Conservation (phyloP, 1,140 invertebrate genomes). For the Drosophila mauritiana region DNA sequence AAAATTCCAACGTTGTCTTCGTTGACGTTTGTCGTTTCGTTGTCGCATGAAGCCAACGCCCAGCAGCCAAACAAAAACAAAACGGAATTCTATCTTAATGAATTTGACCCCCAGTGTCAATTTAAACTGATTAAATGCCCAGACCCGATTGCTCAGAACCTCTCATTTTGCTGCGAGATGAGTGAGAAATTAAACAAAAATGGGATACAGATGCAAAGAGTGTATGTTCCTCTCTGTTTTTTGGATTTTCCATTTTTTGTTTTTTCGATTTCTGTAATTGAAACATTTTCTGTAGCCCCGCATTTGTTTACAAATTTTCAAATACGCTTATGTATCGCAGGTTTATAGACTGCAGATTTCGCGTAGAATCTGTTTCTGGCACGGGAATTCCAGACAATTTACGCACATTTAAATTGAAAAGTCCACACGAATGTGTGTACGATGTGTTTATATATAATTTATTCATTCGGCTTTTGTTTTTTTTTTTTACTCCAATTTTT, state of each 20-base stretch:
- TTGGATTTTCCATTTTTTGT: constrained; percentile 12
- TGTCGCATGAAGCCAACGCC: constrained; percentile 56
- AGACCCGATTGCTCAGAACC: constrained; percentile 55
- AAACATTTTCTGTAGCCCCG: constrained; percentile 54
- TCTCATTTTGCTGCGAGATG: constrained; percentile 5
- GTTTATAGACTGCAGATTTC: constrained; percentile 25
- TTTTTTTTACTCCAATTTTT: constrained; percentile 8
- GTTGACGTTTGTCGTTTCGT: constrained; percentile 9
- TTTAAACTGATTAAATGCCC: constrained; percentile 79
- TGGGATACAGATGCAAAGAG: not conserved
- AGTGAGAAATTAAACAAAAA: constrained; percentile 3
- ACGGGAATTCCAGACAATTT: constrained; percentile 41
- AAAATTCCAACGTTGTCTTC: constrained; percentile 38
- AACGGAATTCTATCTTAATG: constrained; percentile 82
- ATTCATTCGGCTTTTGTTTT: constrained; percentile 19
- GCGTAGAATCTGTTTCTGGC: constrained; percentile 23
- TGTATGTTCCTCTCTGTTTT: constrained; percentile 17
- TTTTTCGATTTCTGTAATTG: constrained; percentile 49
- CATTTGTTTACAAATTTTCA: constrained; percentile 57
- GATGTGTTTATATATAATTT: constrained; percentile 33
- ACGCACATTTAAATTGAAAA: constrained; percentile 48
- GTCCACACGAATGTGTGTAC: constrained; percentile 23
- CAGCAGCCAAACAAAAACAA: constrained; percentile 61
- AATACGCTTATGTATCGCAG: constrained; percentile 22
- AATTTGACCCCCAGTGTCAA: constrained; percentile 83